Base-by-base conservation (phyloP, 92 coral and sea anemone genomes). In the Zoanthus solanderi region DNA sequence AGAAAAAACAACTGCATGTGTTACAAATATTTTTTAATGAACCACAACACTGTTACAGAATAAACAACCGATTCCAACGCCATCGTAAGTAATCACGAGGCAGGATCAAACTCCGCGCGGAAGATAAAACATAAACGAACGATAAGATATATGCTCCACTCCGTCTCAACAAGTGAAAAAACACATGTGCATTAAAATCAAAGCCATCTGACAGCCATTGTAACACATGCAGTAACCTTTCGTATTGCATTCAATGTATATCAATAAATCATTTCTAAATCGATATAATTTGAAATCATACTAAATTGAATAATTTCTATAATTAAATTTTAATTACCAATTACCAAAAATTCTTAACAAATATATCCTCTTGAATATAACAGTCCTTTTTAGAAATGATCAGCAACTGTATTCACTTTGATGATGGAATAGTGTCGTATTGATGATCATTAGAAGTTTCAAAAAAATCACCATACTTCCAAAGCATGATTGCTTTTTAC, bases 1-100 rank as follows among this genome's bases (percentile, higher is more conserved):
- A 44, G 74, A 66, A 81, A 23, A 81, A 46, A 79, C 60, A 81
- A 71, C 85, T 81, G 85, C 85, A 65, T 47, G 45, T 12, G 75
- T 45, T 69, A 10, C 16, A 30, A 69, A 63, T 28, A 0, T 58
- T 15, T 58, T 58, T 37, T 37, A 37, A 1, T 37, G 42, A 37
- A 37, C 42, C 42, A 37, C 42, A 37, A 2, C 42, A 37, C 42
- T 37, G 42, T 37, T 37, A 37, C 2, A 37, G 0, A 37, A 37
- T 37, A 37, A 37, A 37, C 42, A 37, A 4, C 42, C 42, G 42
- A 37, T 37, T 37, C 42, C 42, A 37, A 37, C 42, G 42, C 4
- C 42, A 2, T 37, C 42, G 42, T 37, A 37, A 37, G 42, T 37
- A 37, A 37, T 37, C 42, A 37, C 4, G 42, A 1, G 42, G 4